Base-by-base conservation (phyloP, 2,113 vertebrate genomes). In the Sphaerodactylus townsendi region DNA sequence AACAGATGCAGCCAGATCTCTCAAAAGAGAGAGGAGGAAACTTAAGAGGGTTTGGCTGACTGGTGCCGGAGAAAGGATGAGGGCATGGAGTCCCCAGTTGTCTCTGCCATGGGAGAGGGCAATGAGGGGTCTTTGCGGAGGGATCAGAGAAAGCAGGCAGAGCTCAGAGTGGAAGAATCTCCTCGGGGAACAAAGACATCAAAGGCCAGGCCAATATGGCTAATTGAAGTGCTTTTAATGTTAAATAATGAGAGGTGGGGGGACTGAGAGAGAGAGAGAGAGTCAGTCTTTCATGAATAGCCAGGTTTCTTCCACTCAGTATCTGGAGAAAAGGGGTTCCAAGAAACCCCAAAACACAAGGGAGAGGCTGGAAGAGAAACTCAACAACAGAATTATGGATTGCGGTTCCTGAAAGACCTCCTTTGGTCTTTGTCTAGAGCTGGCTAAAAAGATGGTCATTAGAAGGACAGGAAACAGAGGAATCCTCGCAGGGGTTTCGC, bases 161-260 rank as follows among this genome's bases (percentile, higher is more conserved):
- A 83, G 83, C 86, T 86, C 83, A 48, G 81, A 1, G 37, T 4
- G 70, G 82, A 82, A 89, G 87, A 82, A 68, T n/a, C 78, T 19
- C 4, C 86, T 59, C 75, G 0, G 84, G 68, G 62, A 77, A 89
- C 93, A 93, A 93, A 93, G 89, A 90, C 92, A 92, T 93, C 91
- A 92, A 92, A 94, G 80, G 91, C 79, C 74, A 90, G 81, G 75
- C 86, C 84, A 75, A 72, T 23, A 90, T 37, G 84, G 80, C 79
- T 85, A 90, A 92, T 87, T 79, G 93, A 92, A 85, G 88, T 1
- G 85, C 87, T 82, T 41, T 72, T 74, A 56, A 48, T 46, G 50
- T 78, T 81, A 25, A 85, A 64, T 81, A 89, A 88, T 23, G 92
- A 92, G 88, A 81, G 84, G 79, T 73, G 50, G 23, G 5, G 37